Evolutionary conservation across 64 coral and sea anemone species (phyloP), one percentile per base, ranked within the genome.

Genomic region (Stichodactyla mertensii): DNA sequence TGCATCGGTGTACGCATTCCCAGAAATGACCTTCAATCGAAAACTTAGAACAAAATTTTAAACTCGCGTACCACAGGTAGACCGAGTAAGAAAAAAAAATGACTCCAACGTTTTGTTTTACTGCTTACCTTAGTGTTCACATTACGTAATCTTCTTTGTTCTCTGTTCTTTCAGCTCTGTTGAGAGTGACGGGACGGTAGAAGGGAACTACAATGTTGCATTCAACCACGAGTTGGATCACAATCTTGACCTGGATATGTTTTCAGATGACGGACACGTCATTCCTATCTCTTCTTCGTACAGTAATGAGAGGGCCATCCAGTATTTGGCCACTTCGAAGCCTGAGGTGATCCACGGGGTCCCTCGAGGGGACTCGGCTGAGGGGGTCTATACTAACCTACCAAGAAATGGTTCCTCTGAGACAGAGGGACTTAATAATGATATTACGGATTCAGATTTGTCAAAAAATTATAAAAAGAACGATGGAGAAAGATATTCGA

Each of bases 171-270:
- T 81, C 6, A 81, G 78, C 20, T 81, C 78, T 6, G 56, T 60
- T 12, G 83, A 77, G 13, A 90, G 89, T 11, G 89, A 90, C 3
- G 89, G 89, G 23, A 90, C 81, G 18, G 4, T 86, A 0, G 89
- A 90, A 9, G 89, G 89, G 13, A 56, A 71, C 8, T 90, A 90
- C 64, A 90, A 90, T 83, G 84, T 90, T 57, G 53, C 51, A 6
- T 28, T 77, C 15, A 77, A 77, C 66, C 18, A 61, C 23, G 57
- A 51, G 19, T 26, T 64, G 26, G 57, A 64, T 28, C 18, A 54
- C 27, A 77, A 77, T 77, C 52, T 77, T 28, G 36, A 82, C 10
- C 26, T 62, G 4, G 57, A 61, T 4, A 74, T 81, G 78, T 81
- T 81, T 20, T 52, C 78, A 54, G 51, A 81, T 18, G 53, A 52